Base-by-base conservation (phyloP, 2,113 vertebrate genomes). In the Apeltes quadracus region DNA sequence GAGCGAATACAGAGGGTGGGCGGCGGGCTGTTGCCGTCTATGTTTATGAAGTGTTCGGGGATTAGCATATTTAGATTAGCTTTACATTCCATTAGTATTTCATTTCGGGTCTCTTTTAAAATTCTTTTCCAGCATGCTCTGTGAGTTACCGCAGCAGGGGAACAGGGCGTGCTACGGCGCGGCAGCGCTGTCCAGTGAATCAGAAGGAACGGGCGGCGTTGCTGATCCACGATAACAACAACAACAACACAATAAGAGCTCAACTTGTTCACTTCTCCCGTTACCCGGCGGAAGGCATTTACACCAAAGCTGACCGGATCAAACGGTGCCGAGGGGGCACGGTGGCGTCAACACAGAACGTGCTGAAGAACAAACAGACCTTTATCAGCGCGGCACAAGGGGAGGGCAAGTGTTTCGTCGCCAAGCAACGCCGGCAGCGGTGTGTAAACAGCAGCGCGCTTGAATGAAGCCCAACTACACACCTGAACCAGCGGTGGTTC, bases 1-100 rank as follows among this genome's bases (percentile, higher is more conserved):
- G 44, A 86, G 80, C 63, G 39, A 75, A 89, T 80, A 71, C 84
- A 81, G 84, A 87, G 82, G 88, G 85, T 85, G 84, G 91, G 90
- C 81, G 87, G 87, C 14, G 36, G 66, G 69, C 67, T 84, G 72
- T 72, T 74, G 82, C 79, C 41, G 76, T 72, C 79, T 66, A 79
- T 85, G 84, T 90, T 92, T 92, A 91, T 92, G 86, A 87, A 88
- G 86, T 76, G 80, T 71, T 79, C 66, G 70, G 44, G 85, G 84
- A 93, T 93, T 93, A 91, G 89, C 93, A 94, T 94, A 93, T 91
- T 91, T 91, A 92, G 88, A 94, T 93, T 92, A 92, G 87, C 89
- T 92, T 90, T 89, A 88, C 85, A 90, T 93, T 90, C 89, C 83
- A 91, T 92, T 93, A 91, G 84, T 82, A 76, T 88, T 90, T 90